phyloP scores from a whole-genome alignment of 2,888 invertebrate species.

The Cataglyphis rosenhaueri region DNA sequence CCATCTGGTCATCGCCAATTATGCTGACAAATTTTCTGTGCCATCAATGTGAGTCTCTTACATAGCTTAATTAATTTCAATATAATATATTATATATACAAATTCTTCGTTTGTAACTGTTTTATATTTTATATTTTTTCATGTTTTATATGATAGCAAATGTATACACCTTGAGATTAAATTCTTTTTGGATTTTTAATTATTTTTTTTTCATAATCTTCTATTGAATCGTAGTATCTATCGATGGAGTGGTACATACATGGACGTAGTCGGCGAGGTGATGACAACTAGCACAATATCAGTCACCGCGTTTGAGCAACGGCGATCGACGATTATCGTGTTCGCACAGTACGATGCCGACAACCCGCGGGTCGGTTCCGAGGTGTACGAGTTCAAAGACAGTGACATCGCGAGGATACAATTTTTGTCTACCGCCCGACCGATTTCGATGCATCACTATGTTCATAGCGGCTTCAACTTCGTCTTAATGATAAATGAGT shows the following conservation, averaged over 20 bases:
- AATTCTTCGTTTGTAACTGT: not conserved
- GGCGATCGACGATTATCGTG: conserved; percentile 72
- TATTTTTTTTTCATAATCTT: not conserved
- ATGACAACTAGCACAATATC: conserved; percentile 74
- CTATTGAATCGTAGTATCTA: conserved; percentile 72
- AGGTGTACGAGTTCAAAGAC: conserved; percentile 74
- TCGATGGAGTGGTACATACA: conserved; percentile 79
- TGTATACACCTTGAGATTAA: not conserved
- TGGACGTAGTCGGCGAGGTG: conserved; percentile 73
- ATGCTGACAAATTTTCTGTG: conserved; percentile 65
- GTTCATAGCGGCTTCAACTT: conserved; percentile 67
- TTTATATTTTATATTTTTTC: not conserved
- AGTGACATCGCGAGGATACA: conserved; percentile 69
- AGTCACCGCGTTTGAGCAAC: conserved; percentile 75
- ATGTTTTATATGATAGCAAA: not conserved
- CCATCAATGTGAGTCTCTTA: conserved; percentile 71
- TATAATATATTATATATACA: not conserved
- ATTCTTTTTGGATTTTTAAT: not conserved
- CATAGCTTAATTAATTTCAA: not conserved
- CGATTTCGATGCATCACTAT: conserved; percentile 74
- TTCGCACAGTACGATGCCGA: conserved; percentile 70
- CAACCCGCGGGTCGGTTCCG: conserved; percentile 63
- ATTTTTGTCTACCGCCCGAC: conserved; percentile 70
- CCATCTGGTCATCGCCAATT: conserved; percentile 75
- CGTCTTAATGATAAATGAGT: conserved; percentile 72